These are phyloP conservation scores for Bufo gargarizans DNA, from an alignment of 2,113 vertebrate genomes.

Conservation along the genomic window DNA sequence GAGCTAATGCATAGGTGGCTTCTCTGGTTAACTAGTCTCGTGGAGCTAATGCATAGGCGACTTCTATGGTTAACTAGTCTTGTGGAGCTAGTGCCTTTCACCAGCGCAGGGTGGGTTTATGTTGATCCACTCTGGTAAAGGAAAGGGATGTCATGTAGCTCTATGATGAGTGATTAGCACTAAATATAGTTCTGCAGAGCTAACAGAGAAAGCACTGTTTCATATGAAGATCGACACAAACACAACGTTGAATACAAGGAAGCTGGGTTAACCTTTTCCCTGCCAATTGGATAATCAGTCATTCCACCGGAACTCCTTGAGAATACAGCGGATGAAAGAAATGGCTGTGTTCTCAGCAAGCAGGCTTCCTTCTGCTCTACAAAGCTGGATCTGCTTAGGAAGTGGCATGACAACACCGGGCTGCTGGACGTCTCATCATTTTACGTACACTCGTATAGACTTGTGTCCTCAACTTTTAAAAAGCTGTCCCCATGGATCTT, in stretches of 20 bases:
- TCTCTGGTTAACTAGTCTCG: too few species aligned
- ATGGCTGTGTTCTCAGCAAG: slow-evolving; percentile 45
- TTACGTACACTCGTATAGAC: not conserved
- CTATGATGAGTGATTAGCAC: slow-evolving; percentile 55
- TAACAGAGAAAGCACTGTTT: slow-evolving; percentile 60
- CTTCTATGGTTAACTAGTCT: too few species aligned
- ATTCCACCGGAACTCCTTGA: slow-evolving; percentile 46
- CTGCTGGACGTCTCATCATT: slow-evolving; percentile 2
- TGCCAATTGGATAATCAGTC: slow-evolving; percentile 34
- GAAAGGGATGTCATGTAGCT: slow-evolving; percentile 55
- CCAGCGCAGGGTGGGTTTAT: slow-evolving; percentile 39
- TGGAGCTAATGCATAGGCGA: too few species aligned
- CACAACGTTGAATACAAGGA: slow-evolving; percentile 56
- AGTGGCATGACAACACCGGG: slow-evolving; percentile 26
- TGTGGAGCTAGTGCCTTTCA: slow-evolving; percentile 9
- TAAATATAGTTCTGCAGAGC: slow-evolving; percentile 54
- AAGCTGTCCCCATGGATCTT: not conserved
- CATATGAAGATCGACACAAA: slow-evolving; percentile 58
- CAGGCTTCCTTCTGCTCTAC: slow-evolving; percentile 47
- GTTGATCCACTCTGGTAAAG: slow-evolving; percentile 59
- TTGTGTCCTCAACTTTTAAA: not conserved
- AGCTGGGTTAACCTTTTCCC: slow-evolving; percentile 51
- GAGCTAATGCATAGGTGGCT: too few species aligned
- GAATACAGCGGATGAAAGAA: slow-evolving; percentile 51
- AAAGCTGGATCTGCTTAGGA: slow-evolving; percentile 40